These are phyloP conservation scores for Pseudorasbora parva DNA, from an alignment of 2,113 vertebrate species.

Conservation along the genomic window DNA sequence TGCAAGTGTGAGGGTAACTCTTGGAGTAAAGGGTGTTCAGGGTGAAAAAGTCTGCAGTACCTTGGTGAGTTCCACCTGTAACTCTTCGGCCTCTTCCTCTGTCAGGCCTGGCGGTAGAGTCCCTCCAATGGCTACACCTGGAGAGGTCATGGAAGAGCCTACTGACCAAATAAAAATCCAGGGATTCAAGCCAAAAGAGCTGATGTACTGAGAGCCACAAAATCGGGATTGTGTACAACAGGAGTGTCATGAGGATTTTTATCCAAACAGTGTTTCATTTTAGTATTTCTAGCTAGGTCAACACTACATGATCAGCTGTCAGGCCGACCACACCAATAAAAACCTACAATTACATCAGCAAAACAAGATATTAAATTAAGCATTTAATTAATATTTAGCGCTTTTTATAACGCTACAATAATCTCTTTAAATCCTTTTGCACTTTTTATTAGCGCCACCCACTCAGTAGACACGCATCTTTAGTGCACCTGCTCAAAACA, in stretches of 20 bases:
- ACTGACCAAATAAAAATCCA: conserved; percentile 13
- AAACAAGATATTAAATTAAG: neutral
- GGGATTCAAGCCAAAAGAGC: neutral
- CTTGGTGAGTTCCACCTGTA: conserved; percentile 86
- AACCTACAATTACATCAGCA: neutral
- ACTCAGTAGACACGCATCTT: neutral
- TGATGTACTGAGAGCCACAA: neutral
- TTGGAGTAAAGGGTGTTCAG: neutral
- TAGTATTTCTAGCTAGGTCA: neutral
- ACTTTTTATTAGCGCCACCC: conserved; percentile 4
- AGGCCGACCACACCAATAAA: neutral
- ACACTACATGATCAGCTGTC: conserved; percentile 11
- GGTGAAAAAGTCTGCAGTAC: conserved; percentile 62
- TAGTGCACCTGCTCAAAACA: neutral
- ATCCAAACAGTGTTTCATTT: neutral
- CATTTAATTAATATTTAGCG: neutral
- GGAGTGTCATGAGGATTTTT: neutral
- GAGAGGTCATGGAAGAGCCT: conserved; percentile 80
- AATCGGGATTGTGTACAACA: neutral
- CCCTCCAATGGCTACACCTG: conserved; percentile 61
- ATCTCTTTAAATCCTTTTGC: neutral
- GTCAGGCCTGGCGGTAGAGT: conserved; percentile 74
- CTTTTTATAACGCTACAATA: no score
- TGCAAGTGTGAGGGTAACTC: neutral
- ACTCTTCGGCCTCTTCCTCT: conserved; percentile 81